Conservation (phyloP, 2,797 vertebrate species). For the Masticophis lateralis region DNA sequence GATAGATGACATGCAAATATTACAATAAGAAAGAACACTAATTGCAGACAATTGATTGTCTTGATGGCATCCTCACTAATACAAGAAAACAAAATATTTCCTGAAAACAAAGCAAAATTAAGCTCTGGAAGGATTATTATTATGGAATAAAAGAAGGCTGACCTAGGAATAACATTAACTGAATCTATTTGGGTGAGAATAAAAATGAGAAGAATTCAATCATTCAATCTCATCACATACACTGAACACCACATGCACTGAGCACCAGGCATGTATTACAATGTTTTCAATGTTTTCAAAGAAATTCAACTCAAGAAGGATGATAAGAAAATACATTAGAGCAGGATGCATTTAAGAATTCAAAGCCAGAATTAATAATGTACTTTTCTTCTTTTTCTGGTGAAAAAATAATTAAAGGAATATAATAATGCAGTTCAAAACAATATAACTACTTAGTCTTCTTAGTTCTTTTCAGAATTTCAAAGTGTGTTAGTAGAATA, state of each 20-base stretch:
- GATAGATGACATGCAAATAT: neutral
- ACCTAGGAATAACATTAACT: neutral
- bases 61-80: neutral
- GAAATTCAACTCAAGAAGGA: slow-evolving; percentile 24
- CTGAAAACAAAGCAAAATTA: neutral
- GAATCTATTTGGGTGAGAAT: slow-evolving; percentile 28
- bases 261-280: neutral
- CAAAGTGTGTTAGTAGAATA: neutral
- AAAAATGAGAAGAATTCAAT: slow-evolving; percentile 6
- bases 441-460: neutral
- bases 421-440: neutral
- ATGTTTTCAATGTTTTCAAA: neutral
- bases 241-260: neutral
- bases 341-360: slow-evolving; percentile 3
- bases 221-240: slow-evolving; percentile 16
- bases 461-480: neutral
- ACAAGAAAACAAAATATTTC: neutral
- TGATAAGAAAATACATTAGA: slow-evolving; percentile 14
- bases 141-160: neutral
- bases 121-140: neutral
- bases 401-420: neutral
- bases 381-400: neutral
- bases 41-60: neutral
- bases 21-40: neutral
- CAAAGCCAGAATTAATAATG: slow-evolving; percentile 4